phyloP scores from a whole-genome alignment of 2,888 invertebrate genomes.

The Protophormia terraenovae region DNA sequence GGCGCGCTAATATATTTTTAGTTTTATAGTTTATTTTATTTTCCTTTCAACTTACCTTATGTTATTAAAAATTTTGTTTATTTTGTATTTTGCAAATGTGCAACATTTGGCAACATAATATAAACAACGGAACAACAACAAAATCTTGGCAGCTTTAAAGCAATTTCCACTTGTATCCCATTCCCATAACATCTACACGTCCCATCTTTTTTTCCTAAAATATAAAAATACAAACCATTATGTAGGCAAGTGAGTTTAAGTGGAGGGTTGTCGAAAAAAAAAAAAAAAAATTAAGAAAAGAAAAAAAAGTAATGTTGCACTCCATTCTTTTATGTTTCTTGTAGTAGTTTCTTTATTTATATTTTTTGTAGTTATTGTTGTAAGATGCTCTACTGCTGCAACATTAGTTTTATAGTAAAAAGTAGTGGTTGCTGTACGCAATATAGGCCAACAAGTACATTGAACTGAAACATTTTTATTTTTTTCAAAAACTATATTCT shows the following conservation, averaged over 20 bases:
- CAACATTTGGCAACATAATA: constrained; percentile 63
- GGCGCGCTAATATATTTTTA: constrained; percentile 57
- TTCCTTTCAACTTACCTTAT: constrained; percentile 36
- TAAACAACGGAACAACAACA: constrained; percentile 28
- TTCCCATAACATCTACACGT: constrained; percentile 24
- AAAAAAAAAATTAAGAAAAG: not conserved
- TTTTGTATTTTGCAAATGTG: constrained; percentile 56
- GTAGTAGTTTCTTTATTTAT: constrained; percentile 24
- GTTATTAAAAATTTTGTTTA: constrained; percentile 45
- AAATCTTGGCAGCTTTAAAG: constrained; percentile 60
- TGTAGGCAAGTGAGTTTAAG: not conserved
- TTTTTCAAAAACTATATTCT: not conserved
- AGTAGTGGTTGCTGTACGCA: constrained; percentile 64
- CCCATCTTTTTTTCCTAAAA: constrained; percentile 9
- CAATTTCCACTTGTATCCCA: constrained; percentile 25
- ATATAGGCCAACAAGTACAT: constrained; percentile 79
- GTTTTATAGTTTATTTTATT: not conserved
- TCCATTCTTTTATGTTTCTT: constrained; percentile 54
- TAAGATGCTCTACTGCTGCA: constrained; percentile 45
- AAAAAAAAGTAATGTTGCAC: constrained; percentile 40
- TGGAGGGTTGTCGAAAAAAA: constrained; percentile 44
- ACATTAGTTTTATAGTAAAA: constrained; percentile 37
- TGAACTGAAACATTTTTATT: constrained; percentile 72
- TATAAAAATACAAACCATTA: constrained; percentile 6
- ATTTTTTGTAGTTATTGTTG: constrained; percentile 26